A percentile compares a stretch with the other conserved stretches of the same genome.
Conservation (phyloP, 2,888 invertebrate genomes). For the Sepiola atlantica region DNA sequence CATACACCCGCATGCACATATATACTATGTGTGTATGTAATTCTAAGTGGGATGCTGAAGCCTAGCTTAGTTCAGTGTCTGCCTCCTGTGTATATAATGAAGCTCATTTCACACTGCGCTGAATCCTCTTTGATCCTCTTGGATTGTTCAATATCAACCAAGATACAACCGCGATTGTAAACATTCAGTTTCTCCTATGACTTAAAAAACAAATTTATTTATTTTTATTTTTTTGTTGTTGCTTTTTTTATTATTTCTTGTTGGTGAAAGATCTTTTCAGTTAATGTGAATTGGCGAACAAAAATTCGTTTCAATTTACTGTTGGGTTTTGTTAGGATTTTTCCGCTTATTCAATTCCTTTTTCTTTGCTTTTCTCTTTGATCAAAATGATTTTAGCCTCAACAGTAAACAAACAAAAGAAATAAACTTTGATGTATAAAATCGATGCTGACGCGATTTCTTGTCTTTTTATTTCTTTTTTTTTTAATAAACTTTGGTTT, state of each 20-base stretch:
- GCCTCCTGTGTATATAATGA: not conserved
- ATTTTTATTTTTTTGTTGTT: not conserved
- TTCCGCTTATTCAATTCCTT: not conserved
- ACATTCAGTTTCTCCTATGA: not conserved
- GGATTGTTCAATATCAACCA: not conserved
- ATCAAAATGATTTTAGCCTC: not conserved
- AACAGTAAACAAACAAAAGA: not conserved
- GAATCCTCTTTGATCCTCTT: not conserved
- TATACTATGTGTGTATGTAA: not conserved
- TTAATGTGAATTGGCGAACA: not conserved
- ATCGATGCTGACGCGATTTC: not conserved
- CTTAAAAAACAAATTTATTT: not conserved
- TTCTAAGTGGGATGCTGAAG: not conserved
- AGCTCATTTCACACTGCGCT: not conserved
- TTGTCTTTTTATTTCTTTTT: too few species aligned
- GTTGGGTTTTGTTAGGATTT: not conserved
- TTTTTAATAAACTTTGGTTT: too few species aligned
- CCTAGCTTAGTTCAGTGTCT: not conserved
- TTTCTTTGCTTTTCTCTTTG: not conserved
- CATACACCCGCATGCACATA: not conserved
- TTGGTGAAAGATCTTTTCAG: not conserved
- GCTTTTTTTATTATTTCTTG: not conserved
- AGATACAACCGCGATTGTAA: not conserved
- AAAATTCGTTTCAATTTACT: not conserved
- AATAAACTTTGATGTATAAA: conserved; percentile 2